Conservation (phyloP, 2,113 vertebrate species). For the Engraulis encrasicolus region DNA sequence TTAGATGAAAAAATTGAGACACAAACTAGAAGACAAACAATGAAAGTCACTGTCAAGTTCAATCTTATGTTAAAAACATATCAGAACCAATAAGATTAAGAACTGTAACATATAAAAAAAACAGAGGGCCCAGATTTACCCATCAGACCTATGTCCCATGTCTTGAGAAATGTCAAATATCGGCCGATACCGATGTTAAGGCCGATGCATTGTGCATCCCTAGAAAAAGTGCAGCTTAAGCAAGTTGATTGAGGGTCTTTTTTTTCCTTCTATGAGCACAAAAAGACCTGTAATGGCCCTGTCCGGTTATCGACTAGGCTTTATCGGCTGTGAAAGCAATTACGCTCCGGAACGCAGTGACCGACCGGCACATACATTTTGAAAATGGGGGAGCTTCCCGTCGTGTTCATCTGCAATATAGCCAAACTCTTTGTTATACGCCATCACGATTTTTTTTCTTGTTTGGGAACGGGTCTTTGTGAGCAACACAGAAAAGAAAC, state of each 20-base stretch:
- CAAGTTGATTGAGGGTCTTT: neutral
- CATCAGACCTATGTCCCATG: too few species aligned
- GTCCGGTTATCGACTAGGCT: neutral
- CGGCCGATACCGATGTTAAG: too few species aligned
- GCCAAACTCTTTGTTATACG: neutral
- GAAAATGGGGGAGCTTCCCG: neutral
- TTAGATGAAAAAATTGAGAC: too few species aligned
- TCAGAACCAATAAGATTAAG: too few species aligned
- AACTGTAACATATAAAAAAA: too few species aligned
- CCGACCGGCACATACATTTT: neutral
- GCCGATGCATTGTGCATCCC: too few species aligned
- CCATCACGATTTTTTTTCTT: neutral
- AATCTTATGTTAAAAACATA: too few species aligned
- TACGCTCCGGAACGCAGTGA: neutral
- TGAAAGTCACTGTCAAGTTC: too few species aligned
- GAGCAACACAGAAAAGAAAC: neutral
- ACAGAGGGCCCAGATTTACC: too few species aligned
- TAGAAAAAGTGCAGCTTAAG: conserved; percentile 2
- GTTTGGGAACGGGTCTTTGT: neutral
- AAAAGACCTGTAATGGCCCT: neutral
- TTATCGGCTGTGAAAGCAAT: conserved; percentile 10
- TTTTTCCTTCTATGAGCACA: neutral
- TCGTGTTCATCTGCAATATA: neutral
- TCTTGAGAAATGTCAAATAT: too few species aligned
- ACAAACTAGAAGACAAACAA: too few species aligned